phyloP scores from a whole-genome alignment of 1,140 invertebrate species.

The Drosophila orosa region DNA sequence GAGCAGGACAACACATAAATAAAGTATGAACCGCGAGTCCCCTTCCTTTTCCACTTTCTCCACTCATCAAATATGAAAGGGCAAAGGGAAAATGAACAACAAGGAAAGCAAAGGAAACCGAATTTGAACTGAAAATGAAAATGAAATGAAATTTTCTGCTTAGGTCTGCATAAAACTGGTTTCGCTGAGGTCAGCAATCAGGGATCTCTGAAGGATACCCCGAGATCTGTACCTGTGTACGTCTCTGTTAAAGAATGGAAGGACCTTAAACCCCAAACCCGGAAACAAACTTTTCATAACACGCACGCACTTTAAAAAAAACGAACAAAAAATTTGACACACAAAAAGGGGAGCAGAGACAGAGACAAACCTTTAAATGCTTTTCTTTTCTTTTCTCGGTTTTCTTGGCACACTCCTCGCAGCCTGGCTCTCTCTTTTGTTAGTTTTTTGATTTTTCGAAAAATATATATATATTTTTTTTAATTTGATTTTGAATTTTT shows the following conservation, averaged over 20 bases:
- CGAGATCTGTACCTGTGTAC: conserved; percentile 5
- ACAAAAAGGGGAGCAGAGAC: background rate
- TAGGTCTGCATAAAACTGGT: conserved; percentile 56
- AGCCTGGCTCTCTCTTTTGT: conserved; percentile 2
- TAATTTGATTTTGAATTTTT: background rate
- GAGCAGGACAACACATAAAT: conserved; percentile 38
- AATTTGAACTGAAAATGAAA: conserved; percentile 29
- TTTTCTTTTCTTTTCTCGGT: background rate
- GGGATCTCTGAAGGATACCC: background rate
- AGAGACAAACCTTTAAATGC: conserved; percentile 38
- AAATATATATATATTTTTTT: background rate
- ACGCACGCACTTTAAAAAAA: conserved; percentile 51
- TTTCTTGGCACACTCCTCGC: conserved; percentile 18
- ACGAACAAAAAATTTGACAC: conserved; percentile 11
- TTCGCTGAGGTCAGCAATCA: conserved; percentile 49
- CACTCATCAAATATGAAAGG: conserved; percentile 69
- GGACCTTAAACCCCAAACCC: background rate
- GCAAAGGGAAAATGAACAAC: conserved; percentile 12
- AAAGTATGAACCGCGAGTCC: conserved; percentile 35
- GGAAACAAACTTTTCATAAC: conserved; percentile 35
- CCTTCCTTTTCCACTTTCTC: background rate
- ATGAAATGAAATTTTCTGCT: conserved; percentile 42
- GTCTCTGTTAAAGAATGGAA: background rate
- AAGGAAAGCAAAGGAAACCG: conserved; percentile 6
- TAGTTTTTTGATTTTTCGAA: background rate